These are phyloP conservation scores for Calephelis nemesis DNA, from an alignment of 1,140 invertebrate genomes.

Conservation along the genomic window DNA sequence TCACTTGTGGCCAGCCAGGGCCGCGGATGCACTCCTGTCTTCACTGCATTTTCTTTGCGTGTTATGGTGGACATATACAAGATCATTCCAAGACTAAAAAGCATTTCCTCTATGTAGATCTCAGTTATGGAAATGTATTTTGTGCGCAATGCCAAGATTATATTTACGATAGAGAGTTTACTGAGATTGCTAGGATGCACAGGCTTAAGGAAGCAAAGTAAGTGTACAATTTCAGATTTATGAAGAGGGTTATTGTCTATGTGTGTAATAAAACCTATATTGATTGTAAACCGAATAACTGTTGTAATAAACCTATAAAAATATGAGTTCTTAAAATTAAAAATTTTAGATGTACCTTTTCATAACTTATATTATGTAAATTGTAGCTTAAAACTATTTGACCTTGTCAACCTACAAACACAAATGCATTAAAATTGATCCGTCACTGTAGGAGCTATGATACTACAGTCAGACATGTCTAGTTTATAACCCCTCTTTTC, in stretches of 20 bases:
- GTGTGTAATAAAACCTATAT: too few species aligned
- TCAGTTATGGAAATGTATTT: slow-evolving; percentile 93
- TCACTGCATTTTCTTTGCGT: slow-evolving; percentile 95
- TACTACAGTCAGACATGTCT: too few species aligned
- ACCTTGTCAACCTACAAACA: too few species aligned
- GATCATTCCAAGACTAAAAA: slow-evolving; percentile 90
- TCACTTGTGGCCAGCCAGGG: slow-evolving; percentile 86
- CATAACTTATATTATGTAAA: too few species aligned
- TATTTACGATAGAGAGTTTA: slow-evolving; percentile 89
- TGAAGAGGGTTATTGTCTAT: background rate
- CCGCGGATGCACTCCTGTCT: slow-evolving; percentile 92
- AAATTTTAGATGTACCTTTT: too few species aligned
- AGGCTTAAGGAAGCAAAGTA: slow-evolving; percentile 80
- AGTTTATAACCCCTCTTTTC: too few species aligned
- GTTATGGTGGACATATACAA: slow-evolving; percentile 90
- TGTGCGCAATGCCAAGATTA: slow-evolving; percentile 96
- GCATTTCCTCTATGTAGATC: slow-evolving; percentile 91
- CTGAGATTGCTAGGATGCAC: slow-evolving; percentile 81
- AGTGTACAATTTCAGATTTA: slow-evolving; percentile 44
- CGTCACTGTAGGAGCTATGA: too few species aligned
- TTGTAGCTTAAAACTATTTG: too few species aligned
- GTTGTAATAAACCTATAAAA: too few species aligned
- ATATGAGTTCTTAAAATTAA: too few species aligned
- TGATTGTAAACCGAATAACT: too few species aligned
- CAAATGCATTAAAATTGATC: too few species aligned